A percentile compares a stretch with the other conserved stretches of the same genome.
Conservation (phyloP, 1,140 invertebrate species). For the Onthophagus taurus region DNA sequence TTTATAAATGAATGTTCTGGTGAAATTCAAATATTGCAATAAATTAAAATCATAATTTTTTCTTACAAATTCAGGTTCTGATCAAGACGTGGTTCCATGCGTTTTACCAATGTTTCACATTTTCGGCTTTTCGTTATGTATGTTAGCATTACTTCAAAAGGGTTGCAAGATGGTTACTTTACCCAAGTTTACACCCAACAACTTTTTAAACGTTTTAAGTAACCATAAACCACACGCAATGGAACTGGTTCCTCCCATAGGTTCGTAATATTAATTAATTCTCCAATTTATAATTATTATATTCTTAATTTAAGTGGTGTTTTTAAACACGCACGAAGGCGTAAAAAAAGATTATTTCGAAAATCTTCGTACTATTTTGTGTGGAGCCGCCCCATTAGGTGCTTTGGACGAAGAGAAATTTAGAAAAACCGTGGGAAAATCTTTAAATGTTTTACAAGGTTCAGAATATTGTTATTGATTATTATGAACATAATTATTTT, state of each 20-base stretch:
- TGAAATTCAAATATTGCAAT: background rate
- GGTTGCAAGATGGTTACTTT: conserved; percentile 62
- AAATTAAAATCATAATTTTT: background rate
- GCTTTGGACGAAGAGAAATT: conserved; percentile 48
- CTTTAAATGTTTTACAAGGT: conserved; percentile 38
- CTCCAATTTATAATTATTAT: too few relatives aligned
- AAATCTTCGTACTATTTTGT: conserved; percentile 44
- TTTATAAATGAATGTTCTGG: conserved; percentile 1
- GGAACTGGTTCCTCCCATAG: conserved; percentile 51
- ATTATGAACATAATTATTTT: background rate
- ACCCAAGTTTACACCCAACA: conserved; percentile 61
- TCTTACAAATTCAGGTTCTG: conserved; percentile 30
- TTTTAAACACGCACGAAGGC: conserved; percentile 53
- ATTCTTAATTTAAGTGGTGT: too few relatives aligned
- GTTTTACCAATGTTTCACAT: conserved; percentile 81
- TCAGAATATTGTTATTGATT: background rate
- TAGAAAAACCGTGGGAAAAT: conserved; percentile 35
- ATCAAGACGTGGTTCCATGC: conserved; percentile 48
- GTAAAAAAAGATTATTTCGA: conserved; percentile 50
- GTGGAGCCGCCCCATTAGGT: conserved; percentile 65
- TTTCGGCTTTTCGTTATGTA: conserved; percentile 57
- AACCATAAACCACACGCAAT: conserved; percentile 47
- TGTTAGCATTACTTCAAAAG: conserved; percentile 46
- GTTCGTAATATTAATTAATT: too few relatives aligned
- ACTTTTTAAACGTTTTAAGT: conserved; percentile 46